Conservation (phyloP, 2,113 vertebrate species). For the Mobula hypostoma region DNA sequence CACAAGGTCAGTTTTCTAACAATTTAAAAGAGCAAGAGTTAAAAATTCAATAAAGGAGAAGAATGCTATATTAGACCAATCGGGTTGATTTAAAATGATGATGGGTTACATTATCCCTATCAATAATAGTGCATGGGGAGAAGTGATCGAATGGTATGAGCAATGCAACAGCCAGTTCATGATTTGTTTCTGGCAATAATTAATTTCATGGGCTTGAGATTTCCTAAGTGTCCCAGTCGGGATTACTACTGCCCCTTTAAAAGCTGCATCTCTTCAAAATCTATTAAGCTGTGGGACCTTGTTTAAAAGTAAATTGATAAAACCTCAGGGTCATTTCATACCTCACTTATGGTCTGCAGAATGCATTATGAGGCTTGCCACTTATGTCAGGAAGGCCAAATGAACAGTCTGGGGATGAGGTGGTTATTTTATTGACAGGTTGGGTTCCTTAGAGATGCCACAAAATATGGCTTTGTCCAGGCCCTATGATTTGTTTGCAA, state of each 20-base stretch:
- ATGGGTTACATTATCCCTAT: not conserved
- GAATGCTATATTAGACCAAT: not conserved
- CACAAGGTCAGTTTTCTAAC: not conserved
- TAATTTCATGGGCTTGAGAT: slow-evolving; percentile 8
- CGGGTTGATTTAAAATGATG: not conserved
- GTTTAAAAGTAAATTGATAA: slow-evolving; percentile 30
- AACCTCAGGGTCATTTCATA: slow-evolving; percentile 31
- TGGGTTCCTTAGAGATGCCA: slow-evolving; percentile 35
- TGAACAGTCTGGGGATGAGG: slow-evolving; percentile 23
- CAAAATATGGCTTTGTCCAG: slow-evolving; percentile 39
- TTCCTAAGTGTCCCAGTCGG: not conserved
- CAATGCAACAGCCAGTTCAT: not conserved
- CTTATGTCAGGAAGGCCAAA: slow-evolving; percentile 17
- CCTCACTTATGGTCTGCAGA: slow-evolving; percentile 3
- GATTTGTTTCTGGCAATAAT: slow-evolving; percentile 10
- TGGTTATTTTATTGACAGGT: slow-evolving; percentile 40
- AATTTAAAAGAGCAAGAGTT: not conserved
- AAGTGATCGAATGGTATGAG: not conserved
- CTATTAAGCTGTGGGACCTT: not conserved
- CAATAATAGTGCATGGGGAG: not conserved
- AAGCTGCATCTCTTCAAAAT: slow-evolving; percentile 19
- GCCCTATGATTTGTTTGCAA: slow-evolving; percentile 43
- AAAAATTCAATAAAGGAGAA: slow-evolving; percentile 13
- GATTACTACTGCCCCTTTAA: not conserved
- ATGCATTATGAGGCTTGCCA: slow-evolving; percentile 30